Evolutionary conservation across 2,888 invertebrate species (phyloP).

Genomic region (Hyposoter dolosus): DNA sequence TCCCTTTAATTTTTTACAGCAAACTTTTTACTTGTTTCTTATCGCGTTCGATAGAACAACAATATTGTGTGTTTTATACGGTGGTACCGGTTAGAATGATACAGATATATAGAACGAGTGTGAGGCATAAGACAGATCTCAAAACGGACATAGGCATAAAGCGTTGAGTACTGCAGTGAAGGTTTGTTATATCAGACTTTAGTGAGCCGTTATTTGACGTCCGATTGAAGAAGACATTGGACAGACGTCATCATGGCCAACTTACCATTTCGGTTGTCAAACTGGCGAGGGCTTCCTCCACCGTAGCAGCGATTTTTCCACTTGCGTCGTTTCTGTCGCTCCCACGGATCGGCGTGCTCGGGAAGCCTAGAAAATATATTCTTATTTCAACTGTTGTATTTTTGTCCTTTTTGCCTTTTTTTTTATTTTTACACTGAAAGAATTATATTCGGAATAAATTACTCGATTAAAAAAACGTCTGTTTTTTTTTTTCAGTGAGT

Average conservation of each 20-base stretch:
- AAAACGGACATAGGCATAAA: conserved; percentile 66
- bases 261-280: conserved; percentile 95
- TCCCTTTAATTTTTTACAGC: neutral
- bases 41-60: conserved; percentile 75
- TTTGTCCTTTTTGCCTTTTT: conserved; percentile 17
- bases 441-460: neutral
- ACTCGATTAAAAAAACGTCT: neutral
- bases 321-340: conserved; percentile 78
- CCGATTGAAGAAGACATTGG: conserved; percentile 62
- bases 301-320: conserved; percentile 85
- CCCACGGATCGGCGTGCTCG: conserved; percentile 86
- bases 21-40: conserved; percentile 1
- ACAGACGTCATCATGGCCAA: conserved; percentile 76
- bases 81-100: conserved; percentile 70
- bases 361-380: conserved; percentile 86
- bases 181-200: conserved; percentile 65
- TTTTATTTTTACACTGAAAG: neutral
- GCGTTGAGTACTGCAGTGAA: conserved; percentile 65
- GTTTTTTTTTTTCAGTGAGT: neutral
- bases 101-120: conserved; percentile 65
- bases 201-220: conserved; percentile 51
- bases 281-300: conserved; percentile 91
- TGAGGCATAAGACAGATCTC: conserved; percentile 66
- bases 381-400: conserved; percentile 43
- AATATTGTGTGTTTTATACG: conserved; percentile 69